Evolutionary conservation across 2,113 vertebrate species (phyloP), one percentile per base, ranked within the genome.

Genomic region (Tragelaphus strepsiceros): DNA sequence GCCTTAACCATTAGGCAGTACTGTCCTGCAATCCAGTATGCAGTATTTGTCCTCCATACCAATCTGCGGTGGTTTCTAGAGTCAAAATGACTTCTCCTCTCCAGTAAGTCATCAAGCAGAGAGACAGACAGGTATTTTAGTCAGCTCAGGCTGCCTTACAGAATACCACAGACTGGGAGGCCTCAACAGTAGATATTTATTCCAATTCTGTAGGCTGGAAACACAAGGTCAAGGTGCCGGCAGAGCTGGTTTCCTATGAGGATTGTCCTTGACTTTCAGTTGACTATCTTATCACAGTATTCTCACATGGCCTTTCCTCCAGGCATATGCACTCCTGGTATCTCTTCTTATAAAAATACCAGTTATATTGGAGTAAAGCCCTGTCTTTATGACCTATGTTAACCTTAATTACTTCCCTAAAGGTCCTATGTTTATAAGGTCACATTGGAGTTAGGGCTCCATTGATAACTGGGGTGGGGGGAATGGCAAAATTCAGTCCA

Each of bases 221-320:
- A 21, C 30, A 17, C 78, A 43, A 78, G 56, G 13, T 82, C n/a
- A 91, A 86, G 43, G 17, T 77, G 15, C 64, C 0, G 2, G 53
- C 17, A 43, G 64, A 62, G 30, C 22, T 56, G 14, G 13, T 46
- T 80, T 91, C 54, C 71, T 28, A 26, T 4, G 62, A 32, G 35
- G 30, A 22, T 13, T 62, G 43, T 89, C 21, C 7, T 49, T n/a
- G 56, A 32, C 7, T 95, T 86, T n/a, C 16, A 54, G 26, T 35
- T 0, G 5, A 21, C 39, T 16, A 0, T 64, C n/a, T 56, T 24
- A 13, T 21, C 46, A 6, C 53, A 7, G 1, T 54, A 46, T 26
- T 22, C 56, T 64, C 94, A 53, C 4, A 0, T 3, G 21, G 39
- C 51, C 88, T 71, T 61, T 61, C 58, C 58, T 53, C 30, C 28